Evolutionary conservation across 1,140 invertebrate species (phyloP).

Genomic region (Drosophila auraria): DNA sequence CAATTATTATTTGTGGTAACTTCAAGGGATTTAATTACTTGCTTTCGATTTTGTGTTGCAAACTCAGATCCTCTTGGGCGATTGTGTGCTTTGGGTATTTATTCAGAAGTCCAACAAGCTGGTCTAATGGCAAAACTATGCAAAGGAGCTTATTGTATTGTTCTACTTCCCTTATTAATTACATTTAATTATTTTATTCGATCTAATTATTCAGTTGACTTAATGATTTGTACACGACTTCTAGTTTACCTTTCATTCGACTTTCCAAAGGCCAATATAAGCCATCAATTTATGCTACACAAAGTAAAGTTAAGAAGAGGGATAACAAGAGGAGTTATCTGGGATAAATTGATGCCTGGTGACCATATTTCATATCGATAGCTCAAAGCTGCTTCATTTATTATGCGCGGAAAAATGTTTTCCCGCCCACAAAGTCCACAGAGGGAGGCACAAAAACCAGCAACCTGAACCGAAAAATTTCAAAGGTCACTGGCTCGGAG

Average conservation of each 20-base stretch:
- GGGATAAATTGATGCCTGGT: slow-evolving; percentile 28
- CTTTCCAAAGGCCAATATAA: neutral
- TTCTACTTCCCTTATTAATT: neutral
- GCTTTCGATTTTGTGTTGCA: neutral
- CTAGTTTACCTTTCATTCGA: slow-evolving; percentile 5
- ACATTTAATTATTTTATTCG: neutral
- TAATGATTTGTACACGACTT: slow-evolving; percentile 10
- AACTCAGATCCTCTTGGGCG: neutral
- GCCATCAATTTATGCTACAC: slow-evolving; percentile 16
- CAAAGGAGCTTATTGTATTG: neutral
- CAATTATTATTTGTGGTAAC: slow-evolving; percentile 5
- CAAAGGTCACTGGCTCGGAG: slow-evolving; percentile 61
- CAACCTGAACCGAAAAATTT: slow-evolving; percentile 44
- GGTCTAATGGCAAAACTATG: neutral
- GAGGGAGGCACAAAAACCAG: slow-evolving; percentile 5
- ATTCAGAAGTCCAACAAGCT: neutral
- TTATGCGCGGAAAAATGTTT: slow-evolving; percentile 63
- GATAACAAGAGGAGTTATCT: slow-evolving; percentile 4
- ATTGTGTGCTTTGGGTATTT: neutral
- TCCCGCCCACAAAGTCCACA: slow-evolving; percentile 28
- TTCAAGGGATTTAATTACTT: slow-evolving; percentile 4
- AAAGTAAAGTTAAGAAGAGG: slow-evolving; percentile 10
- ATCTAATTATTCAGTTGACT: neutral
- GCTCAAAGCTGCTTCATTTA: slow-evolving; percentile 63
- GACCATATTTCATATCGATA: slow-evolving; percentile 70